Conservation (phyloP, 2,113 vertebrate species). For the Tetraodon nigroviridis region DNA sequence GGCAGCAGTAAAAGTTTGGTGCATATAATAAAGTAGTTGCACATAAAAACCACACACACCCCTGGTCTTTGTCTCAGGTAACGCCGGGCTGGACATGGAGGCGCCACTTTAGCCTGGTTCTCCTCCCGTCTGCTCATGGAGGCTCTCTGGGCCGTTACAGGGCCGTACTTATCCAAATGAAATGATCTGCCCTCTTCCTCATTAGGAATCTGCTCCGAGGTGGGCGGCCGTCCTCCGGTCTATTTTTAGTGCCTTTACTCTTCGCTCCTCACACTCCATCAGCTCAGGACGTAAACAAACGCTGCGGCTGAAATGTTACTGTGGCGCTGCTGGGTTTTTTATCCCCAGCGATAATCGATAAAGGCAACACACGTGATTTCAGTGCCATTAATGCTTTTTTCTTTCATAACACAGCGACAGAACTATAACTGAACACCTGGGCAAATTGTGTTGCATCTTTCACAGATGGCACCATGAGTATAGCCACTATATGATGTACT, state of each 20-base stretch:
- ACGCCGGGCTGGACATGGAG: constrained; percentile 27
- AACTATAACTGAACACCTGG: no score
- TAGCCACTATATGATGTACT: not conserved
- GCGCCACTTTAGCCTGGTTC: constrained; percentile 29
- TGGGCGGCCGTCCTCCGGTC: constrained; percentile 31
- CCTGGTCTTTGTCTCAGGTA: constrained; percentile 51
- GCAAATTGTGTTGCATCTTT: no score
- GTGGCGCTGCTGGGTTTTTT: no score
- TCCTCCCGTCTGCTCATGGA: constrained; percentile 17
- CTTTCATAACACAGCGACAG: no score
- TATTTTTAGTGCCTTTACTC: constrained; percentile 57
- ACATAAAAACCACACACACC: no score
- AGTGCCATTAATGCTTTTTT: no score
- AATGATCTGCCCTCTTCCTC: constrained; percentile 19
- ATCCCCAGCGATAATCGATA: no score
- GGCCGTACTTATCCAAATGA: constrained; percentile 43
- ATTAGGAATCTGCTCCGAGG: constrained; percentile 28
- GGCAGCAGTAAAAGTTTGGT: no score
- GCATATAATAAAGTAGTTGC: no score
- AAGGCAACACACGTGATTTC: no score
- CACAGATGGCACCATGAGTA: no score
- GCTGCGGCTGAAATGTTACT: constrained; percentile 44
- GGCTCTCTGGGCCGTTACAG: constrained; percentile 14
- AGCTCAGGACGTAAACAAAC: constrained; percentile 51
- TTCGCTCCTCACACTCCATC: constrained; percentile 33